Evolutionary conservation across 1,140 invertebrate species (phyloP), one percentile per base, ranked within the genome.

Genomic region (Leptinotarsa defecta): DNA sequence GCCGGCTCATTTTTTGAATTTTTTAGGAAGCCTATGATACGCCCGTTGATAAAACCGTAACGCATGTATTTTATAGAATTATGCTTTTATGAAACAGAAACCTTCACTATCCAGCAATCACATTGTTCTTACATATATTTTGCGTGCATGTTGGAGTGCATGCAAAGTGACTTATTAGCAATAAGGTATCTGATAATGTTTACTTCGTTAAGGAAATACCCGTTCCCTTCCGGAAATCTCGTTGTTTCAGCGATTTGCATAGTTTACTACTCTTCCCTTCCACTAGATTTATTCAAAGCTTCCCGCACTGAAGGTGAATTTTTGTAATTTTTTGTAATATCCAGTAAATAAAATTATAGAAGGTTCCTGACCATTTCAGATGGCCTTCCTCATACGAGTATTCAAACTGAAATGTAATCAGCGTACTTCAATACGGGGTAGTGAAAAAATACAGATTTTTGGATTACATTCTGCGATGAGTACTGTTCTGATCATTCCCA

Each of bases 201-300:
- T 68, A 68, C 65, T 68, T 68, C 43, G 43, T 68, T 68, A 68
- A 24, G 65, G 65, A 68, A 68, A 43, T 68, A 43, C 17, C 65
- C 65, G 19, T 43, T 27, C 22, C 24, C 43, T 68, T 68, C 65
- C 65, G 65, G 65, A 68, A 68, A 68, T 68, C 65, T 68, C 11
- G n/a, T 6, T 43, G 65, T 68, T 57, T 19, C 52, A 57, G 52
- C n/a, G 52, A 57, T 57, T 57, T 57, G 52, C 52, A 57, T 57
- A 57, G 17, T 57, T 57, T 57, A 15, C n/a, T 57, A n/a, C 52
- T 57, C 52, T 15, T 57, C 52, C 52, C n/a, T 57, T 57, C 52
- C n/a, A 19, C 15, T 57, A 19, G 52, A 57, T 13, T 57, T 43
- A 43, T 43, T 43, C 34, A 43, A 43, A 43, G 11, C 34, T 43